Evolutionary conservation across 2,888 invertebrate genomes (phyloP), one percentile per base, ranked within the genome.

Genomic region (Drosophila parthenogenetica): DNA sequence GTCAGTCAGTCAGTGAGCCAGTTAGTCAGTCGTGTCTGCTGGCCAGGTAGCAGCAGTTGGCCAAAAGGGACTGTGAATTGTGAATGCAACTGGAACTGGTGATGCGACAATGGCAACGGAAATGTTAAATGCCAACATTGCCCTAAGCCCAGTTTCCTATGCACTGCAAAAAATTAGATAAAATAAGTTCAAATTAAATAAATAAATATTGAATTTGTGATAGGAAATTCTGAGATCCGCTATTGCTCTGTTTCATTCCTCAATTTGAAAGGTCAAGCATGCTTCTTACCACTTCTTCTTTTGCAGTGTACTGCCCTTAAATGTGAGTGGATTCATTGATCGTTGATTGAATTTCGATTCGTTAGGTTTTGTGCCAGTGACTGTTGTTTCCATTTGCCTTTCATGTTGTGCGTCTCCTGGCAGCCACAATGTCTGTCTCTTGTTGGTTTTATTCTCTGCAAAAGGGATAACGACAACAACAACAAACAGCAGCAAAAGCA

Each of bases 271-370:
- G 22, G 5, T 5, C 5, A 0, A 1, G 5, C 5, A 1, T 5
- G 29, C 8, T 29, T 4, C 5, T 35, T 35, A 13, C 0, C 35
- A 35, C 13, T 8, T 35, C 3, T 4, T 35, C 5, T 35, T 8
- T 11, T 11, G 13, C 13, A 35, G 35, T 35, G 35, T 35, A 35
- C 35, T 35, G 13, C 29, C 13, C 17, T 29, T 46, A 57, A 43
- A 51, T 50, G 53, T 62, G 70, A 51, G 46, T 61, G 68, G 62
- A 61, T 81, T 77, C 89, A 89, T 87, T 88, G 89, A 89, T 89
- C 83, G 86, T 80, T 86, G 86, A 86, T 86, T 89, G 89, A 86
- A 83, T 89, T 89, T 74, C 80, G 73, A 78, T 87, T 75, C 83
- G 73, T 82, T 85, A 71, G 71, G 48, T 53, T 69, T 73, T 64